Evolutionary conservation across 2,888 invertebrate genomes (phyloP).

Genomic region (Sturmia bella): DNA sequence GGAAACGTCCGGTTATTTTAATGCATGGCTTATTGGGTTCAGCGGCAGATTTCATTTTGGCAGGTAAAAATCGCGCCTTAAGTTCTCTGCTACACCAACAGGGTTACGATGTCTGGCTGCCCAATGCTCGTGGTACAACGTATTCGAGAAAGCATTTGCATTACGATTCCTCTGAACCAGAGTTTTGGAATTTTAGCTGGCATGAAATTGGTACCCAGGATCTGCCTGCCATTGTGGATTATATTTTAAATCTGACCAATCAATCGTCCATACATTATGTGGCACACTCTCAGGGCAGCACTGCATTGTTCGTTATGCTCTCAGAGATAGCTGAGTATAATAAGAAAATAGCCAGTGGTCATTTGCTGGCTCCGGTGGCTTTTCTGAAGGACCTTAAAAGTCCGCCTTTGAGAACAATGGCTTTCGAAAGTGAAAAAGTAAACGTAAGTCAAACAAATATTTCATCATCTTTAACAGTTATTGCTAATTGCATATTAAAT

Average conservation of each 20-base stretch:
- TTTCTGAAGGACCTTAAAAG: constrained; percentile 76
- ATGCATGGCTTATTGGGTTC: constrained; percentile 80
- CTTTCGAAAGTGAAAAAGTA: constrained; percentile 72
- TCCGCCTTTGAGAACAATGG: constrained; percentile 75
- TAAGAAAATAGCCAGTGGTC: constrained; percentile 74
- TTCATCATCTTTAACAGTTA: not conserved
- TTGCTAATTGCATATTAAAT: not conserved
- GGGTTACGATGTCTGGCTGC: constrained; percentile 80
- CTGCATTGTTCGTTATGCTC: constrained; percentile 77
- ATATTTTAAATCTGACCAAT: constrained; percentile 75
- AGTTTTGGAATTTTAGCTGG: constrained; percentile 80
- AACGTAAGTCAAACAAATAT: constrained; percentile 72
- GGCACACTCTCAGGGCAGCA: constrained; percentile 79
- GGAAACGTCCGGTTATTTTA: constrained; percentile 73
- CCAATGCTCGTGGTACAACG: constrained; percentile 79
- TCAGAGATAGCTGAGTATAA: constrained; percentile 78
- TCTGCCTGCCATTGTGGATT: constrained; percentile 77
- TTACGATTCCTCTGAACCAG: constrained; percentile 72
- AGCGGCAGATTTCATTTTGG: constrained; percentile 76
- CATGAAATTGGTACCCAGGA: constrained; percentile 80
- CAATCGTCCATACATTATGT: constrained; percentile 77
- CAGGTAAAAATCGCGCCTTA: constrained; percentile 74
- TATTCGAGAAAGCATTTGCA: constrained; percentile 75
- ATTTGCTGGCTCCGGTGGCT: constrained; percentile 77
- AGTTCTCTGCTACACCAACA: constrained; percentile 76